phyloP scores from a whole-genome alignment of 2,113 vertebrate species.

The Cryptotis parvus region DNA sequence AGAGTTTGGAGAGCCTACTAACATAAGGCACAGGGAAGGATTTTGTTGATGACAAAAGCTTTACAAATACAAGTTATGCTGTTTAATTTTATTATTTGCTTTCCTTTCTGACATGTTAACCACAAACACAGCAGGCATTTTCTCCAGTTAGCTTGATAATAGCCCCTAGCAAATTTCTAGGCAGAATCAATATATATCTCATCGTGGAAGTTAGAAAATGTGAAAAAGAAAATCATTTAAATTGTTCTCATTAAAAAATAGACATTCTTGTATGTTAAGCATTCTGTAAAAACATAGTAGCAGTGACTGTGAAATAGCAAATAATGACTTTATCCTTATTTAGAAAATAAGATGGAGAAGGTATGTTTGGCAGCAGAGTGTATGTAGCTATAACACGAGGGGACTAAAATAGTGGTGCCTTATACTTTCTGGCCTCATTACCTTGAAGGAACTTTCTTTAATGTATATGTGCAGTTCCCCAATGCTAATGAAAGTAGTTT shows the following conservation, averaged over 20 bases:
- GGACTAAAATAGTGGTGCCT: neutral
- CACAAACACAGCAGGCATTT: neutral
- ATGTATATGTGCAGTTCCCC: neutral
- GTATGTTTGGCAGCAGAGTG: neutral
- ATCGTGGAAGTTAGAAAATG: conserved; percentile 21
- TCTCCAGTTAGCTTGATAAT: conserved; percentile 16
- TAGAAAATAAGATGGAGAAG: neutral
- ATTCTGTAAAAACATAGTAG: conserved; percentile 26
- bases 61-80: neutral
- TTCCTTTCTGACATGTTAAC: conserved; percentile 1
- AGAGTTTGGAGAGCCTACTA: neutral
- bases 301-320: neutral
- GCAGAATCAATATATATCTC: neutral
- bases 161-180: neutral
- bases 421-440: conserved; percentile 49
- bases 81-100: conserved; percentile 9
- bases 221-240: conserved; percentile 39
- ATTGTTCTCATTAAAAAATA: neutral
- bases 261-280: neutral
- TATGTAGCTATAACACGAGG: neutral
- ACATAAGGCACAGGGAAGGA: neutral
- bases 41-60: neutral
- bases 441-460: conserved; percentile 44
- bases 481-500: conserved; percentile 57
- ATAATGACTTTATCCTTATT: neutral